phyloP scores from a whole-genome alignment of 2,888 invertebrate species.

The Parelbella ahira region DNA sequence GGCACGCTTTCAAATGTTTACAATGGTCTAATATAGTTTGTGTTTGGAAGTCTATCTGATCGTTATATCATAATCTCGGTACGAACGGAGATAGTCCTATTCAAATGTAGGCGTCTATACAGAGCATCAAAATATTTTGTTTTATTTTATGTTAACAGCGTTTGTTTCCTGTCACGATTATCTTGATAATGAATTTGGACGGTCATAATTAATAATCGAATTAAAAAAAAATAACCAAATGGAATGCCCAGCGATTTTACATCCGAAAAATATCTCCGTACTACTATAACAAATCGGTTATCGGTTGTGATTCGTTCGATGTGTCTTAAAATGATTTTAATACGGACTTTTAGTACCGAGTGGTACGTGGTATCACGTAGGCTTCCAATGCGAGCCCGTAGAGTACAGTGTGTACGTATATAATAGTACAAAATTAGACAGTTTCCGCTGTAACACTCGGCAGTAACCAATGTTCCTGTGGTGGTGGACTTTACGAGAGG shows the following conservation, averaged over 20 bases:
- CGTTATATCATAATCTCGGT: not conserved
- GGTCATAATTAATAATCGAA: too few species aligned
- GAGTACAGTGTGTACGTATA: constrained; percentile 44
- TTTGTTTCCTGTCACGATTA: too few species aligned
- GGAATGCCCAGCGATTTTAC: too few species aligned
- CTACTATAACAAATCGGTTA: constrained; percentile 1
- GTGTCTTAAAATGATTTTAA: not conserved
- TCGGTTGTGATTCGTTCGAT: constrained; percentile 3
- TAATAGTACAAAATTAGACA: constrained; percentile 44
- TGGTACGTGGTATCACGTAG: constrained; percentile 41
- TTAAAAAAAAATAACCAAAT: too few species aligned
- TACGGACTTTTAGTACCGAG: too few species aligned
- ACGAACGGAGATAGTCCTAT: not conserved
- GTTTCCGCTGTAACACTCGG: constrained; percentile 56
- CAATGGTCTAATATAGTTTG: constrained; percentile 60
- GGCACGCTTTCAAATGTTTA: constrained; percentile 81
- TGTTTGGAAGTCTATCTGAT: constrained; percentile 66
- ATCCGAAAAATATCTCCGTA: constrained; percentile 1
- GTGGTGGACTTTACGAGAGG: constrained; percentile 51
- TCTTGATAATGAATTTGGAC: too few species aligned
- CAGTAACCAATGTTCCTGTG: constrained; percentile 58
- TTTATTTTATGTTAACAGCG: too few species aligned
- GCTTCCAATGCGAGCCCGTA: constrained; percentile 52
- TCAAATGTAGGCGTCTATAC: too few species aligned
- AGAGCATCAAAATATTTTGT: too few species aligned